Conservation (phyloP, 2,797 vertebrate genomes). For the Diglossa cyanea region DNA sequence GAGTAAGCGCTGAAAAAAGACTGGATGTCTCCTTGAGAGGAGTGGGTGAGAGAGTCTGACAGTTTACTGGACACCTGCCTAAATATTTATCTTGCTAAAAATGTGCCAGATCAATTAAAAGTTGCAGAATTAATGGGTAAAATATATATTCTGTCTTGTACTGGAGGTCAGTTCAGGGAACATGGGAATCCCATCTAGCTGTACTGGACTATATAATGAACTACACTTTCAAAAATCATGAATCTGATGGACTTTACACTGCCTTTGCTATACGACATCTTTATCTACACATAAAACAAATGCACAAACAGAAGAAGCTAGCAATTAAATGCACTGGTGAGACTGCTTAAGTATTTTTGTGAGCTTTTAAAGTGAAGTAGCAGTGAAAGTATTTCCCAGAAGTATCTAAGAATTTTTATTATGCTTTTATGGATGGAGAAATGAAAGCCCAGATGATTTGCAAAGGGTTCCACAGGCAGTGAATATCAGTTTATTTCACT, state of each 20-base stretch:
- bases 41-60: neutral
- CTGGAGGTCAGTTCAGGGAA: neutral
- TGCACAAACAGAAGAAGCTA: neutral
- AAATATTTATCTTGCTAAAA: slow-evolving; percentile 10
- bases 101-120: neutral
- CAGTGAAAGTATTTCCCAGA: slow-evolving; percentile 21
- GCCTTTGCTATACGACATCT: neutral
- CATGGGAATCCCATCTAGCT: neutral
- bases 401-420: slow-evolving; percentile 15
- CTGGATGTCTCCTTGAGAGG: neutral
- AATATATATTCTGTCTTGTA: neutral
- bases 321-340: neutral
- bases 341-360: neutral
- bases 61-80: neutral
- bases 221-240: neutral
- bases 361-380: slow-evolving; percentile 4
- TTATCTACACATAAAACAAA: neutral
- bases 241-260: neutral
- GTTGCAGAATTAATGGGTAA: neutral
- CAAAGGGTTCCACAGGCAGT: neutral
- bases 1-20: neutral
- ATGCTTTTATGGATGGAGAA: slow-evolving; percentile 13
- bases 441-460: slow-evolving; percentile 18
- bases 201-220: neutral
- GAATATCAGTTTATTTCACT: slow-evolving; percentile 1